phyloP scores from a whole-genome alignment of 1,140 invertebrate species.

The Gonioctena quinquepunctata region DNA sequence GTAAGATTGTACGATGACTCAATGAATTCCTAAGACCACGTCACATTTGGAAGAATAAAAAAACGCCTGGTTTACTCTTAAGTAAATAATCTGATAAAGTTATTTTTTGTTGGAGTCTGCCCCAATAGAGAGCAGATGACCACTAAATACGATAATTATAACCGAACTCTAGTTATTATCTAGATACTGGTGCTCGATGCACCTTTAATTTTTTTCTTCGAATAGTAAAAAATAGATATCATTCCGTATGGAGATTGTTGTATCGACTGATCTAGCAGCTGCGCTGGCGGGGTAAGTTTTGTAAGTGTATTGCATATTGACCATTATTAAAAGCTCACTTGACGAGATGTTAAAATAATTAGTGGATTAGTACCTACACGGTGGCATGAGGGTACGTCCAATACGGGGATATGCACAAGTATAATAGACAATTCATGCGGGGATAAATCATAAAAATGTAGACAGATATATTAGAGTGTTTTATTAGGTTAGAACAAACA shows the following conservation, averaged over 20 bases:
- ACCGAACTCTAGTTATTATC: not conserved
- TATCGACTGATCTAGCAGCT: not conserved
- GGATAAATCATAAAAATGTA: too few species aligned
- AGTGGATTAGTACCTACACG: not conserved
- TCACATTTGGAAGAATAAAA: too few species aligned
- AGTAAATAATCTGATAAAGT: too few species aligned
- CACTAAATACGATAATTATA: not conserved
- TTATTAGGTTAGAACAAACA: too few species aligned
- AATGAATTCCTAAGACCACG: too few species aligned
- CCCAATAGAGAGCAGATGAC: not conserved
- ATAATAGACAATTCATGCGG: too few species aligned
- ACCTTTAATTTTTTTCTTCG: not conserved
- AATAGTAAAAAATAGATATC: not conserved
- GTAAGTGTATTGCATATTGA: not conserved
- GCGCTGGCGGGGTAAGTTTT: not conserved
- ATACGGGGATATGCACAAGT: too few species aligned
- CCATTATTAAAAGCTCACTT: not conserved
- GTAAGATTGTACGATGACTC: too few species aligned
- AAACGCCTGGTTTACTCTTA: too few species aligned
- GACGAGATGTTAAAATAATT: not conserved
- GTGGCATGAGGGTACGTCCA: too few species aligned
- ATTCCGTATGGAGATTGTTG: not conserved
- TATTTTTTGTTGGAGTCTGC: too few species aligned
- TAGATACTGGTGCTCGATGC: not conserved
- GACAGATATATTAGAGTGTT: too few species aligned